Conservation (phyloP, 2,113 vertebrate genomes). For the Noctilio leporinus region DNA sequence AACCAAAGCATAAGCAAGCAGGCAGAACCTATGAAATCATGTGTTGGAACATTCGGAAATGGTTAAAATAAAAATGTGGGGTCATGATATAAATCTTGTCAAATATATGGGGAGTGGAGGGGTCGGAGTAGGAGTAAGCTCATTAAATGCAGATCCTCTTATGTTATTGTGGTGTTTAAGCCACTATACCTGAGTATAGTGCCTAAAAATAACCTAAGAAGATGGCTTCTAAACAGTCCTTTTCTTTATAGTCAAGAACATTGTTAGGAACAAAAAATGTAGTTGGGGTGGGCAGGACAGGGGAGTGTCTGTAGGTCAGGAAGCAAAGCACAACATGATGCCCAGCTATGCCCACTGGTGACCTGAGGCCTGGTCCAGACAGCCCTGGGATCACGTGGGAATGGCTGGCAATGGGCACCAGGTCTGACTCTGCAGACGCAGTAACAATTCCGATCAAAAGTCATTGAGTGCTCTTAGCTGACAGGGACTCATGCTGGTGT, state of each 20-base stretch:
- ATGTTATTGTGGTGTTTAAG: neutral
- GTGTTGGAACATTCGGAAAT: neutral
- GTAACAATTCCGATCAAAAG: neutral
- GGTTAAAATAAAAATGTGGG: neutral
- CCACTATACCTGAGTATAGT: neutral
- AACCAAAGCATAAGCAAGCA: neutral
- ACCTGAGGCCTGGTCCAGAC: neutral
- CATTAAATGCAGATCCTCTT: neutral
- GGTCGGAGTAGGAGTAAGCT: neutral
- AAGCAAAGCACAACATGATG: neutral
- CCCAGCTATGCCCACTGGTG: neutral
- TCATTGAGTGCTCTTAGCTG: neutral
- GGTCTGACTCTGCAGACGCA: neutral
- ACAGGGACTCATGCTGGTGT: accelerated
- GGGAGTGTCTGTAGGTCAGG: neutral
- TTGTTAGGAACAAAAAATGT: neutral
- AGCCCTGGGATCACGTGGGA: neutral
- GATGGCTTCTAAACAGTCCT: neutral
- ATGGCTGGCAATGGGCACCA: accelerated
- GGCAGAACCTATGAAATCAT: neutral
- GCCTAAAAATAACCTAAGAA: neutral
- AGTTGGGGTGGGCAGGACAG: neutral
- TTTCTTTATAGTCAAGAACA: neutral
- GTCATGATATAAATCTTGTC: too few species aligned
- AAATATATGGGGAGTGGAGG: neutral